phyloP scores from a whole-genome alignment of 2,113 vertebrate species.

The Pomatorhinus ruficollis region DNA sequence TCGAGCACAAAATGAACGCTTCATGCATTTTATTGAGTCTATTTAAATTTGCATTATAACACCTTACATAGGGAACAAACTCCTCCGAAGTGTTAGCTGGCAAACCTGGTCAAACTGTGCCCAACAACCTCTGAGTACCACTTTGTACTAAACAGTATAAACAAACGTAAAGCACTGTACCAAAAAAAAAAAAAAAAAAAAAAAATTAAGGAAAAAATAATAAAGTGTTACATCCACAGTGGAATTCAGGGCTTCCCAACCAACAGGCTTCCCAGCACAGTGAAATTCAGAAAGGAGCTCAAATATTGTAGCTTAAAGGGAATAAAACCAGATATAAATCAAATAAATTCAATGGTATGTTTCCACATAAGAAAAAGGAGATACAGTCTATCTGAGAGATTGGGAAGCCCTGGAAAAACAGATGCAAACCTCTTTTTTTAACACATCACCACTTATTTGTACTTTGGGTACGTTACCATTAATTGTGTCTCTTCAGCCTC shows the following conservation, averaged over 20 bases:
- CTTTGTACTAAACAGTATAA: constrained; percentile 65
- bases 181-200: too few relatives aligned
- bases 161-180: constrained; percentile 65
- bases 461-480: constrained; percentile 9
- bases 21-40: constrained; percentile 83
- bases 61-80: constrained; percentile 78
- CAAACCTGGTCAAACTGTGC: constrained; percentile 56
- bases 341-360: background rate
- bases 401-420: constrained; percentile 67
- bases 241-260: constrained; percentile 73
- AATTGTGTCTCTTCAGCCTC: background rate
- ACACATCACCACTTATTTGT: constrained; percentile 16
- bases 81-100: constrained; percentile 71
- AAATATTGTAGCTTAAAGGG: constrained; percentile 10
- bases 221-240: constrained; percentile 58
- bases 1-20: constrained; percentile 71
- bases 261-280: constrained; percentile 18
- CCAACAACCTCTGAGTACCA: constrained; percentile 56
- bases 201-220: background rate
- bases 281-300: background rate
- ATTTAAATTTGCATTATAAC: constrained; percentile 73
- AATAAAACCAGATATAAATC: constrained; percentile 31
- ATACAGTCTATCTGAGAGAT: background rate
- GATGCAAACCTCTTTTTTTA: background rate
- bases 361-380: background rate